Evolutionary conservation across 2,113 vertebrate genomes (phyloP).

Genomic region (Aphelocoma coerulescens): DNA sequence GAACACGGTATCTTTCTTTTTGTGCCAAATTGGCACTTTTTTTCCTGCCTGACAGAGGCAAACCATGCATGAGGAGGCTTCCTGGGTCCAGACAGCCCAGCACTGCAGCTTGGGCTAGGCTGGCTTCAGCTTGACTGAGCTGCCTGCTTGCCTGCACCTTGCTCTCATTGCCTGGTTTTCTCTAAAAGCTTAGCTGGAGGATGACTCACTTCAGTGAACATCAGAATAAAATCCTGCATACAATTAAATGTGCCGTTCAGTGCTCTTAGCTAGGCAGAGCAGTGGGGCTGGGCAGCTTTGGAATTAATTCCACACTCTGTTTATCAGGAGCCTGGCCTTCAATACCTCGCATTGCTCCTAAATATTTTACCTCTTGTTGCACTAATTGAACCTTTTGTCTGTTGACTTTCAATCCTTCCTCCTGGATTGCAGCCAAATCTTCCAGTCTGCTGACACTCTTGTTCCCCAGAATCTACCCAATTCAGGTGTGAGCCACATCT

Average conservation of each 20-base stretch:
- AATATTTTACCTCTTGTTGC: slow-evolving; percentile 51
- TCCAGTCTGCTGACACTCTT: neutral
- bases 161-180: neutral
- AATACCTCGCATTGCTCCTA: neutral
- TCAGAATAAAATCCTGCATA: slow-evolving; percentile 49
- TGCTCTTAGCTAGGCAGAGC: neutral
- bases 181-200: slow-evolving; percentile 42
- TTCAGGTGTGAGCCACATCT: neutral
- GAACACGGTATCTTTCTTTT: neutral
- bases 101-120: neutral
- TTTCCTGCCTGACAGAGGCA: neutral
- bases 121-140: neutral
- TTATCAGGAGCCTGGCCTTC: slow-evolving; percentile 26
- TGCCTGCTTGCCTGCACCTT: neutral
- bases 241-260: neutral
- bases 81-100: neutral
- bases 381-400: slow-evolving; percentile 51
- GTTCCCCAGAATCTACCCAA: neutral
- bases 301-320: slow-evolving; percentile 38
- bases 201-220: slow-evolving; percentile 54
- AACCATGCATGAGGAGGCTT: neutral
- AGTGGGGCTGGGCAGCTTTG: neutral
- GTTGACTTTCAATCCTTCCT: neutral
- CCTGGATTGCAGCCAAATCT: neutral
- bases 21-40: neutral